Percentiles rank a stretch among this genome's conserved stretches.
These are phyloP conservation scores for Patella caerulea DNA, from an alignment of 2,888 invertebrate genomes.

Conservation along the genomic window DNA sequence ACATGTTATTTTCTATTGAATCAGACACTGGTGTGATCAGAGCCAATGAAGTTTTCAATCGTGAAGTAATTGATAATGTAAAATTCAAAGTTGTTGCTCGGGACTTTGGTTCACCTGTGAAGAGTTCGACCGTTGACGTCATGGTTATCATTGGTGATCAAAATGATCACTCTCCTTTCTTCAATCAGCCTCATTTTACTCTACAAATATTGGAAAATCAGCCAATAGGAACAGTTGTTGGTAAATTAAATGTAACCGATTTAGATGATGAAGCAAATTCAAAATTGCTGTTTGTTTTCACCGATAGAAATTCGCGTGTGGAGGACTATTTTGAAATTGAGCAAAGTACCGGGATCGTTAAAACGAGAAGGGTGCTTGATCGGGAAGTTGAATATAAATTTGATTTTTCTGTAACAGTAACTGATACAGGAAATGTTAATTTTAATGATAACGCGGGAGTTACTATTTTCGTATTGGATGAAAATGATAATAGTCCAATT, in stretches of 20 bases:
- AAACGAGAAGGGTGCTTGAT: slow-evolving; percentile 30
- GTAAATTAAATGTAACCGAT: slow-evolving; percentile 91
- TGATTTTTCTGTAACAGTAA: slow-evolving; percentile 37
- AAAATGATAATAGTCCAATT: slow-evolving; percentile 54
- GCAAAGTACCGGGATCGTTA: slow-evolving; percentile 34
- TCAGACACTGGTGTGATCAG: slow-evolving; percentile 42
- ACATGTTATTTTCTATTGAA: slow-evolving; percentile 40
- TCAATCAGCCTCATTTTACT: slow-evolving; percentile 76
- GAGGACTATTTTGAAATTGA: slow-evolving; percentile 35
- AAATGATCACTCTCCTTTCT: slow-evolving; percentile 47
- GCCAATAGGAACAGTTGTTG: slow-evolving; percentile 87
- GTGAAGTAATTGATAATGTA: slow-evolving; percentile 40
- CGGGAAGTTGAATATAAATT: slow-evolving; percentile 30
- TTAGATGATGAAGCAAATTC: slow-evolving; percentile 92
- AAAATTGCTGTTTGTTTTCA: slow-evolving; percentile 74
- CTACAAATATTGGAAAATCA: slow-evolving; percentile 90
- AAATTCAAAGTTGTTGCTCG: slow-evolving; percentile 35
- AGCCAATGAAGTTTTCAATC: slow-evolving; percentile 46
- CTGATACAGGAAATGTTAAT: slow-evolving; percentile 33
- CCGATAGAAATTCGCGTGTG: slow-evolving; percentile 10
- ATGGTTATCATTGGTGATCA: slow-evolving; percentile 41
- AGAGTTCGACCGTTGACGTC: slow-evolving; percentile 34
- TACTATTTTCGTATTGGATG: slow-evolving; percentile 47
- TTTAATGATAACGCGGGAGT: slow-evolving; percentile 41
- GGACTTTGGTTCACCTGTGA: slow-evolving; percentile 27